Evolutionary conservation across 2,797 vertebrate species (phyloP), one percentile per base, ranked within the genome.

Genomic region (Pipistrellus pipistrellus): DNA sequence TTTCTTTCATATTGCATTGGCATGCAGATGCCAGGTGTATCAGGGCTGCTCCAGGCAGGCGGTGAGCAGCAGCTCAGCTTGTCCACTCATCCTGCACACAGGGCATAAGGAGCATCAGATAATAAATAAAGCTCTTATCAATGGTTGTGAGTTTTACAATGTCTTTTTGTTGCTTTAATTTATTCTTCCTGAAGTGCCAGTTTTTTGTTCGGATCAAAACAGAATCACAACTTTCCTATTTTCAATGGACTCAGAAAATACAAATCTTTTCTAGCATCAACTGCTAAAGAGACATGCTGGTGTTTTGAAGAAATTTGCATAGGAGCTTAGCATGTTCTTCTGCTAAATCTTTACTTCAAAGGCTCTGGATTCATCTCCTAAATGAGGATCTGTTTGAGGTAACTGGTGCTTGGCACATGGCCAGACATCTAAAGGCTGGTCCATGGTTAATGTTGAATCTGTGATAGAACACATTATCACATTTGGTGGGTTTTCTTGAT

Each of bases 401-500:
- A 7, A 7, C 27, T 38, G 4, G 11, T 17, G 30, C 14, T 38
- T 17, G n/a, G 25, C 8, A 17, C 8, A 0, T 17, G 1, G 27
- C 27, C 0, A 0, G 23, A 13, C 14, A 14, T 30, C 35, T 27
- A 8, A 32, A 53, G 11, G 15, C 25, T 46, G 25, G 25, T 3
- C 20, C 4, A 0, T 2, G 3, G 59, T 8, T 20, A 25, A n/a
- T 14, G 3, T 0, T 8, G 6, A 46, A 8, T 2, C 10, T 1
- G 3, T 2, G n/a, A 82, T 7, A 21, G 23, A 44, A 55, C 3
- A 12, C 21, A 12, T 4, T 1, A 5, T 3, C 20, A 13, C 4
- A 6, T 27, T 41, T 62, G 1, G n/a, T 17, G 6, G 4, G 3
- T 4, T 46, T 32, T 77, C 10, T 46, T 13, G 15, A 57, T 18